These are phyloP conservation scores for Champsocephalus esox DNA, from an alignment of 2,797 vertebrate genomes.

Conservation along the genomic window DNA sequence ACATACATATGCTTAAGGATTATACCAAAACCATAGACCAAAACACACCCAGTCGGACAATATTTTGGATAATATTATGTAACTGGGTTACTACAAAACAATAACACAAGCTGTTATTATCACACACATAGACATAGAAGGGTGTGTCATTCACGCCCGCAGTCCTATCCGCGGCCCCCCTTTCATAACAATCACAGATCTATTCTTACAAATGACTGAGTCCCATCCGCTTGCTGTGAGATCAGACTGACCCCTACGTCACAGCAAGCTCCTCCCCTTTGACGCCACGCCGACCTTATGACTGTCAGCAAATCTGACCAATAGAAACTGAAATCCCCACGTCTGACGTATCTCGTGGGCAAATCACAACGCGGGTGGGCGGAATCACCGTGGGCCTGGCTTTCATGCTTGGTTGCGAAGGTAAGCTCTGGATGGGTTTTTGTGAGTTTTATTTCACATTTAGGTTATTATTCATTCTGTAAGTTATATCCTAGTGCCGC, in stretches of 20 bases:
- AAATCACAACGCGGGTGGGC: constrained; percentile 65
- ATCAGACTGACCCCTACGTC: constrained; percentile 62
- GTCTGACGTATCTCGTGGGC: not conserved
- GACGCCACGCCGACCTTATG: constrained; percentile 54
- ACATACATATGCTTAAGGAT: too few species aligned
- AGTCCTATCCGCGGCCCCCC: constrained; percentile 12
- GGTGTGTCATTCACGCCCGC: constrained; percentile 28
- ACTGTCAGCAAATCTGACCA: constrained; percentile 57
- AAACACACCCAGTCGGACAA: not conserved
- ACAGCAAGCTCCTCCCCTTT: constrained; percentile 58
- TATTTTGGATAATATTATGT: constrained; percentile 16
- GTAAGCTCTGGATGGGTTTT: constrained; percentile 77
- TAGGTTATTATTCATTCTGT: constrained; percentile 43
- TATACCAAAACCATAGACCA: not conserved
- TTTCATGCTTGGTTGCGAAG: constrained; percentile 77
- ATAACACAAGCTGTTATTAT: constrained; percentile 22
- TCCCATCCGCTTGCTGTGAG: constrained; percentile 63
- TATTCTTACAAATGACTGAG: constrained; percentile 35
- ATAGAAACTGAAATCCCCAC: constrained; percentile 25
- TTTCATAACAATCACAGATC: constrained; percentile 33
- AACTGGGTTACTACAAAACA: not conserved
- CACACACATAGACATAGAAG: not conserved
- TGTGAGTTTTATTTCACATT: constrained; percentile 77
- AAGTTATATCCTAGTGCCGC: not conserved
- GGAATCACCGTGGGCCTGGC: constrained; percentile 75